A percentile compares a stretch with the other conserved stretches of the same genome.
phyloP scores from a whole-genome alignment of 1,140 invertebrate species.

The Drosophila saltans region DNA sequence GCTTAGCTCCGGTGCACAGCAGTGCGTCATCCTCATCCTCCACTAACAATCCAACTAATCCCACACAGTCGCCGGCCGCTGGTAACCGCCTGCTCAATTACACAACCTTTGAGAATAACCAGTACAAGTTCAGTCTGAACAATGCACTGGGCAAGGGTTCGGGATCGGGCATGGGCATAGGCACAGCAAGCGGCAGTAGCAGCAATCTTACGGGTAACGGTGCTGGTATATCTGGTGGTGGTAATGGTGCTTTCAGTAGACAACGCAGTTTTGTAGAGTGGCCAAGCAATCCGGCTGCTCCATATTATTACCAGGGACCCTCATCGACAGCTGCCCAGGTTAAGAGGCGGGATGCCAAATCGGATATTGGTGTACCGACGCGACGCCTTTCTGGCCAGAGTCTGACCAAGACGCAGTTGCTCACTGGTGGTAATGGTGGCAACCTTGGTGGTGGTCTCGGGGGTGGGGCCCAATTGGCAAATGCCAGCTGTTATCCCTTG shows the following conservation, averaged over 20 bases:
- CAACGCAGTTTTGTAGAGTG: constrained; percentile 79
- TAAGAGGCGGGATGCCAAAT: constrained; percentile 79
- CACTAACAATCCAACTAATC: constrained; percentile 62
- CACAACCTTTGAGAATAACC: constrained; percentile 83
- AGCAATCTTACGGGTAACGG: constrained; percentile 65
- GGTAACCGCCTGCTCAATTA: constrained; percentile 80
- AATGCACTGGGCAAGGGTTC: constrained; percentile 63
- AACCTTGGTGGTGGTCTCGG: constrained; percentile 25
- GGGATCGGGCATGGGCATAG: constrained; percentile 32
- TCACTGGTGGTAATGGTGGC: constrained; percentile 46
- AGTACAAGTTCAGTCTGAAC: constrained; percentile 83
- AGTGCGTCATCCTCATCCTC: constrained; percentile 40
- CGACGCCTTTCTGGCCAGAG: constrained; percentile 73
- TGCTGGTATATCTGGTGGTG: constrained; percentile 44
- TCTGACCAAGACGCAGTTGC: constrained; percentile 75
- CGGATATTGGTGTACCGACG: constrained; percentile 81
- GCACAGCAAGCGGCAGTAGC: constrained; percentile 49
- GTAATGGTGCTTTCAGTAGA: constrained; percentile 61
- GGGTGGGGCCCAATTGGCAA: constrained; percentile 54
- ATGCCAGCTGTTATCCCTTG: constrained; percentile 71
- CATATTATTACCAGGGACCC: constrained; percentile 77
- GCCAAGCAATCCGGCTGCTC: constrained; percentile 78
- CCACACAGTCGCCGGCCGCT: constrained; percentile 40
- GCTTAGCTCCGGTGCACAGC: constrained; percentile 70
- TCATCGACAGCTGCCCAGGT: constrained; percentile 53